These are phyloP conservation scores for Sicus ferrugineus DNA, from an alignment of 2,888 invertebrate genomes.

Conservation along the genomic window DNA sequence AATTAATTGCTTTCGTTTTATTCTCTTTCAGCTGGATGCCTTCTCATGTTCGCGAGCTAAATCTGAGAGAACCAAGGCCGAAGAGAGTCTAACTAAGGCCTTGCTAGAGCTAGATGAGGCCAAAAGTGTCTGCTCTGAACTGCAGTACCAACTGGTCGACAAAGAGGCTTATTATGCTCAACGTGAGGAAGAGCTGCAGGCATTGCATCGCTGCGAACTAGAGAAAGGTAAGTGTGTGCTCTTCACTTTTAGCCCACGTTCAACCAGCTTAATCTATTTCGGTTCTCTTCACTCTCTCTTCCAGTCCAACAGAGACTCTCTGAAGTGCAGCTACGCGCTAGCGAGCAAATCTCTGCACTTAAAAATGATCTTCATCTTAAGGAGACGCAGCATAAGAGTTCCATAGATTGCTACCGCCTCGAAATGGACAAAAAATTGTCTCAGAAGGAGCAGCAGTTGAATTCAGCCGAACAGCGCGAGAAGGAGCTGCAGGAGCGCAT, in stretches of 20 bases:
- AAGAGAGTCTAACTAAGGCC: constrained; percentile 54
- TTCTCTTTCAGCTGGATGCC: constrained; percentile 58
- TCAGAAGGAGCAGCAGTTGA: constrained; percentile 61
- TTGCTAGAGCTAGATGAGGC: constrained; percentile 54
- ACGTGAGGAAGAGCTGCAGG: constrained; percentile 57
- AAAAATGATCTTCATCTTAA: constrained; percentile 55
- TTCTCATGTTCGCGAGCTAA: constrained; percentile 57
- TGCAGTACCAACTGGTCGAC: constrained; percentile 58
- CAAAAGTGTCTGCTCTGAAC: constrained; percentile 53
- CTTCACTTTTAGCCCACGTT: too few relatives aligned
- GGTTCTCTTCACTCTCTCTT: constrained; percentile 41
- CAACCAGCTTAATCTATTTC: neutral
- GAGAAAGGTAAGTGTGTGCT: constrained; percentile 58
- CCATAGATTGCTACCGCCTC: constrained; percentile 51
- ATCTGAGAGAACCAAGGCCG: constrained; percentile 48
- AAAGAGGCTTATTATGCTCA: constrained; percentile 57
- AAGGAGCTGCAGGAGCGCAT: constrained; percentile 52
- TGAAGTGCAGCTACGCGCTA: constrained; percentile 55
- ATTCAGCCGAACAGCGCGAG: constrained; percentile 57
- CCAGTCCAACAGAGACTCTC: constrained; percentile 69
- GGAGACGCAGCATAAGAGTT: constrained; percentile 52
- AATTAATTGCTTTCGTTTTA: neutral
- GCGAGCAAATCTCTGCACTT: constrained; percentile 54
- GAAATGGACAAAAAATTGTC: constrained; percentile 54
- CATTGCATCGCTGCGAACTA: constrained; percentile 58